Conservation (phyloP, 2,113 vertebrate genomes). For the Oryctolagus cuniculus region DNA sequence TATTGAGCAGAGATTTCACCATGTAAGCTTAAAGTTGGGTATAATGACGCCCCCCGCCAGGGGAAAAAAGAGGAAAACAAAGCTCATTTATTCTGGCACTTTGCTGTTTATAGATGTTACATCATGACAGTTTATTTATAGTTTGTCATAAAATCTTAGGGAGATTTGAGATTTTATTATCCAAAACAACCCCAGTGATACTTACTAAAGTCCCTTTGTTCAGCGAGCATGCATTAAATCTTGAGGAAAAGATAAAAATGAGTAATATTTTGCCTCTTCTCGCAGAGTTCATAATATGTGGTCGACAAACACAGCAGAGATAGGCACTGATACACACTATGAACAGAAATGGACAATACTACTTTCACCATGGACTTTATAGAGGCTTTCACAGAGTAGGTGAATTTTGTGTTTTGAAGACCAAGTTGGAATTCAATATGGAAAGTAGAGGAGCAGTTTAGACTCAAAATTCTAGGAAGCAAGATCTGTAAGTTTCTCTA, state of each 20-base stretch:
- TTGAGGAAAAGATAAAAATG: neutral
- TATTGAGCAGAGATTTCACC: slow-evolving; percentile 24
- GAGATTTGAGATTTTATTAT: slow-evolving; percentile 19
- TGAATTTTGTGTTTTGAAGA: neutral
- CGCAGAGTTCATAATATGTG: neutral
- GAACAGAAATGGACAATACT: neutral
- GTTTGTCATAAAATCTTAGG: slow-evolving; percentile 31
- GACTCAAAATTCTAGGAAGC: neutral
- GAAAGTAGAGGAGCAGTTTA: neutral
- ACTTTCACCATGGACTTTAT: neutral
- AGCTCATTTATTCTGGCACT: slow-evolving; percentile 61
- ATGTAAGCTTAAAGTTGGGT: slow-evolving; percentile 47
- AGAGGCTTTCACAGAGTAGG: neutral
- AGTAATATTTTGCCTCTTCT: neutral
- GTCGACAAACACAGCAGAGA: neutral
- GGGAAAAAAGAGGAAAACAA: slow-evolving; percentile 1
- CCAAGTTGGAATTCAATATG: neutral
- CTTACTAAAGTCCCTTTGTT: neutral
- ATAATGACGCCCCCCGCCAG: neutral
- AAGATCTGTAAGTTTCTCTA: neutral
- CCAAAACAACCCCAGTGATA: neutral
- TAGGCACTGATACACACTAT: accelerated
- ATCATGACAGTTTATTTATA: slow-evolving; percentile 56
- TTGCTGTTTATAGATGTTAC: slow-evolving; percentile 40
- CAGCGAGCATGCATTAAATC: neutral